Percentiles rank a stretch among this genome's conserved stretches.
Evolutionary conservation across 2,113 vertebrate genomes (phyloP).

Genomic region (Gobiocypris rarus): DNA sequence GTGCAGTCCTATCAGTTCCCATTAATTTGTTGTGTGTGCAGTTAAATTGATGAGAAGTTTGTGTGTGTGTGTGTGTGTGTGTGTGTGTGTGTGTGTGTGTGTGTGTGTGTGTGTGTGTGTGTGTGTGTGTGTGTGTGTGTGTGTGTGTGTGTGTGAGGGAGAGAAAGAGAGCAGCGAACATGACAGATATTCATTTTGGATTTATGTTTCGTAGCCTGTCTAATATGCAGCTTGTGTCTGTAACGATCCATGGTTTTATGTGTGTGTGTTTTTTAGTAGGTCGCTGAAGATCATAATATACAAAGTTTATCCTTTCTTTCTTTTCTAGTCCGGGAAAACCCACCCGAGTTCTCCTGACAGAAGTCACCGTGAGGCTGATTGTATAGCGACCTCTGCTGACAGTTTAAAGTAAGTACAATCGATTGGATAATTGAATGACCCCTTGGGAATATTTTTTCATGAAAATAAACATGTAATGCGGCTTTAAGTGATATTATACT

Average conservation of each 20-base stretch:
- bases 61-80: background rate
- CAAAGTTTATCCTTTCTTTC: background rate
- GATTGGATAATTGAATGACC: background rate
- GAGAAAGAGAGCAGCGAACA: background rate
- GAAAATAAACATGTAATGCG: background rate
- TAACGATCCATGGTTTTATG: background rate
- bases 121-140: constrained; percentile 24
- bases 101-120: constrained; percentile 20
- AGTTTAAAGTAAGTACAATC: background rate
- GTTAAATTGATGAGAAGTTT: too few species aligned
- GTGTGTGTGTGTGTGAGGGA: background rate
- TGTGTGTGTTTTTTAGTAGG: too few species aligned
- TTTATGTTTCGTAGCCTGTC: background rate
- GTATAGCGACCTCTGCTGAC: constrained; percentile 20
- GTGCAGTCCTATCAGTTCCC: constrained; percentile 46
- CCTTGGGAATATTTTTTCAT: background rate
- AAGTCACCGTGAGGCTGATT: background rate
- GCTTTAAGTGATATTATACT: background rate
- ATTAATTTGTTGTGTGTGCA: constrained; percentile 13
- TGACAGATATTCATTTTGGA: background rate
- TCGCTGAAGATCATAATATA: background rate
- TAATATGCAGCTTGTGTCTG: background rate
- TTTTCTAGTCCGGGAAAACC: background rate
- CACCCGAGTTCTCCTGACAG: background rate
- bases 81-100: constrained; percentile 31